Percentiles rank a stretch among this genome's conserved stretches.
Evolutionary conservation across 2,797 vertebrate genomes (phyloP).

Genomic region (Coccyzus lansbergi): DNA sequence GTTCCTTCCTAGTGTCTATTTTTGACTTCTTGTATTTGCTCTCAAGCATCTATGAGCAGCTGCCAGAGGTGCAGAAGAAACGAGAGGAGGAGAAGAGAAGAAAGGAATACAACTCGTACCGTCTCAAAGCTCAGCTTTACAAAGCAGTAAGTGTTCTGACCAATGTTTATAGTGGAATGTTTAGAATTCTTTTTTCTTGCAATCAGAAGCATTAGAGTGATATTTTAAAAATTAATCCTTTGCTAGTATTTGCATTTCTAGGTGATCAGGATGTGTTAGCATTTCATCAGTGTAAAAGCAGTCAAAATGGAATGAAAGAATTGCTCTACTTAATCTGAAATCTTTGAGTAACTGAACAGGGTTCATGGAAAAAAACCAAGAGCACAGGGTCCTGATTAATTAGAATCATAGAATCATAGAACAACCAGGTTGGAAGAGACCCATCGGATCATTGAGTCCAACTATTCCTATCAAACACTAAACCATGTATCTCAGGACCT

Average conservation of each 20-base stretch:
- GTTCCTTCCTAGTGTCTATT: background rate
- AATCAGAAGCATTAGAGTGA: background rate
- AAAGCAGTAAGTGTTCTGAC: conserved; percentile 80
- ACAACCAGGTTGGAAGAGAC: too few species aligned
- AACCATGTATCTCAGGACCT: too few species aligned
- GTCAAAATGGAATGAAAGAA: background rate
- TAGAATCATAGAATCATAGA: too few species aligned
- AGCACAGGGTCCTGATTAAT: too few species aligned
- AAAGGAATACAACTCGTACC: conserved; percentile 83
- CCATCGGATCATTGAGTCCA: too few species aligned
- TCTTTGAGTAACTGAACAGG: background rate
- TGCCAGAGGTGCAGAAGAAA: conserved; percentile 88
- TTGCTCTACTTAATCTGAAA: too few species aligned
- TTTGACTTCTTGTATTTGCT: background rate
- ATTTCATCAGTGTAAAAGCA: background rate
- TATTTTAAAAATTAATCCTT: background rate
- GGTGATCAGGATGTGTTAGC: background rate
- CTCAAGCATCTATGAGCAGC: conserved; percentile 89
- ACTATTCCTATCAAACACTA: too few species aligned
- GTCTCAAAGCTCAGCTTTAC: conserved; percentile 88
- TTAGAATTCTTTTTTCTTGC: background rate
- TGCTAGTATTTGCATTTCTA: background rate
- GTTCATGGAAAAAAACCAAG: background rate
- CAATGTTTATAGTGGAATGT: background rate
- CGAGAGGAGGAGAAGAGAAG: conserved; percentile 85